phyloP scores from a whole-genome alignment of 1,140 invertebrate genomes.

The Neotoxoptera formosana region DNA sequence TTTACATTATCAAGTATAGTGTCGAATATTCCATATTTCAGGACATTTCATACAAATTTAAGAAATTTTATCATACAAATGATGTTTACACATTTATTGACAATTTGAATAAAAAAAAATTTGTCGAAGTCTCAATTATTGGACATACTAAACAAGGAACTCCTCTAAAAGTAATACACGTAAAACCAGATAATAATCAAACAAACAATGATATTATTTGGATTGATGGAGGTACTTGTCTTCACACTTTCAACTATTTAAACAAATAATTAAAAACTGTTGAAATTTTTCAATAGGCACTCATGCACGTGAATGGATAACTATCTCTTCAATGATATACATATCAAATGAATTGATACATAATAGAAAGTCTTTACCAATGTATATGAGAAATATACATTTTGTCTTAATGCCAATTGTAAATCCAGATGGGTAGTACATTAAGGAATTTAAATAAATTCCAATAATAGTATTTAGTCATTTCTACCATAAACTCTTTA shows the following conservation, averaged over 20 bases:
- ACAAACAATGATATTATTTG: slow-evolving; percentile 13
- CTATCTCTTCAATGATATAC: slow-evolving; percentile 73
- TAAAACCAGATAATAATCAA: neutral
- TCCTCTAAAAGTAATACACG: slow-evolving; percentile 24
- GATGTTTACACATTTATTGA: slow-evolving; percentile 37
- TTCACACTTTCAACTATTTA: neutral
- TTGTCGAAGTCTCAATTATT: slow-evolving; percentile 28
- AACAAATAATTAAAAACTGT: neutral
- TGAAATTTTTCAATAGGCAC: slow-evolving; percentile 64
- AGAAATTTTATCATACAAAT: slow-evolving; percentile 30
- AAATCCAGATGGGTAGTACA: slow-evolving; percentile 72
- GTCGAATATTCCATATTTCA: neutral
- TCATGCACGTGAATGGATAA: slow-evolving; percentile 82
- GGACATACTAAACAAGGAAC: slow-evolving; percentile 21
- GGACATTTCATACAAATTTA: neutral
- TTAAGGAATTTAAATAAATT: neutral
- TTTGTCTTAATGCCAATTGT: slow-evolving; percentile 69
- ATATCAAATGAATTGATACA: slow-evolving; percentile 78
- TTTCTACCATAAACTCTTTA: neutral
- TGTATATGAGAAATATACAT: slow-evolving; percentile 71
- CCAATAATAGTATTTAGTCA: neutral
- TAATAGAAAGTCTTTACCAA: slow-evolving; percentile 72
- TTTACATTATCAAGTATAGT: neutral
- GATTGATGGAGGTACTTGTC: slow-evolving; percentile 37
- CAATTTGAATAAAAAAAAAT: neutral